Evolutionary conservation across 1,140 invertebrate genomes (phyloP).

Genomic region (Trichogramma pretiosum): DNA sequence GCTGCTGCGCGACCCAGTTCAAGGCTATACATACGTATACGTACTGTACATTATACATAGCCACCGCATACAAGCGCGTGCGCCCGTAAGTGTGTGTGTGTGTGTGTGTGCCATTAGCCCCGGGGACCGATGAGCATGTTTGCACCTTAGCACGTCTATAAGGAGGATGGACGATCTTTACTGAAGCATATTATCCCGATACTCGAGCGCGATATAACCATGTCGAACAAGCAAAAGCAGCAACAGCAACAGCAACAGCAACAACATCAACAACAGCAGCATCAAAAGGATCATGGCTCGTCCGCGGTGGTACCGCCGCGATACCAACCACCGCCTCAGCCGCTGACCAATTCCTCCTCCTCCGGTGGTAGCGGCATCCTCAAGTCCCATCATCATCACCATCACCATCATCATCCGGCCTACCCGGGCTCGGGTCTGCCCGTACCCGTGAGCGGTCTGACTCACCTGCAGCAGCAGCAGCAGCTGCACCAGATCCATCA

Average conservation of each 20-base stretch:
- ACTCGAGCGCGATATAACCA: no score
- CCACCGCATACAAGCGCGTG: no score
- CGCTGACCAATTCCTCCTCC: no score
- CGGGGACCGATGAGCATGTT: background rate
- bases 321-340: conserved; percentile 58
- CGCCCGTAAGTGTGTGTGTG: background rate
- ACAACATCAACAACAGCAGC: conserved; percentile 6
- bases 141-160: no score
- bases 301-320: conserved; percentile 45
- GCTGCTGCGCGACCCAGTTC: no score
- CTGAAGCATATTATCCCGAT: no score
- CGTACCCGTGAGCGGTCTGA: conserved; percentile 9
- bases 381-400: conserved; percentile 40
- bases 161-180: no score
- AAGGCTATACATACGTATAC: no score
- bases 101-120: background rate
- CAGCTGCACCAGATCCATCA: conserved; percentile 17
- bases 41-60: no score
- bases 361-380: conserved; percentile 48
- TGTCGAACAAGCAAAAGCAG: background rate
- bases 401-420: no score
- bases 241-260: background rate
- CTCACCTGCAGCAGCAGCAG: conserved; percentile 31
- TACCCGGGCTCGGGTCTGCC: no score
- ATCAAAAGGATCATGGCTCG: no score